phyloP scores from a whole-genome alignment of 2,797 vertebrate genomes.

The Muscicapa comitata region DNA sequence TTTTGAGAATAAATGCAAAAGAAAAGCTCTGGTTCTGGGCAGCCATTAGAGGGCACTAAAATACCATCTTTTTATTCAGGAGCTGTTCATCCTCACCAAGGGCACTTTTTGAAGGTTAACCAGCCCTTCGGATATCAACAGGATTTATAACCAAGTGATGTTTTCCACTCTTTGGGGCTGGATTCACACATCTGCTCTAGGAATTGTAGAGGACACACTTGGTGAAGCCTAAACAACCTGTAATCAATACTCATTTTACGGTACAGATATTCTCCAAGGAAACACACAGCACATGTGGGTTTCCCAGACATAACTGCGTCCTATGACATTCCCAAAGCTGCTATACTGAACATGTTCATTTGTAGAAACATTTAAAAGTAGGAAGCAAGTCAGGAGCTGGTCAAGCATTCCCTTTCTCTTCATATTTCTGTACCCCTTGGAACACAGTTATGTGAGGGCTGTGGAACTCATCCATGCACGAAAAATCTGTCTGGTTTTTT shows the following conservation, averaged over 20 bases:
- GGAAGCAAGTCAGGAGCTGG: neutral
- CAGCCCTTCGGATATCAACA: neutral
- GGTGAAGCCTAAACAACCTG: neutral
- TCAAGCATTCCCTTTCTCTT: neutral
- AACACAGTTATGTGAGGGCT: rapidly evolving
- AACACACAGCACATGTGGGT: rapidly evolving
- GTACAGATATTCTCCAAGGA: neutral
- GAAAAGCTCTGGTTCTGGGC: rapidly evolving
- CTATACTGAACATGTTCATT: rapidly evolving
- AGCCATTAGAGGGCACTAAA: slow-evolving; percentile 68
- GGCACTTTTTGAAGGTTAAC: neutral
- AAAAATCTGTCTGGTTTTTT: neutral
- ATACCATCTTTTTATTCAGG: neutral
- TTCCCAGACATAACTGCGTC: rapidly evolving
- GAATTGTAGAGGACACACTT: neutral
- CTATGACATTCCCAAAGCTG: neutral
- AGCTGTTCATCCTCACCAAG: rapidly evolving
- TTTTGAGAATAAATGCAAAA: neutral
- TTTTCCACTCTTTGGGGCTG: neutral
- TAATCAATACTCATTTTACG: neutral
- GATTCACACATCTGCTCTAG: neutral
- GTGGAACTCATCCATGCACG: neutral
- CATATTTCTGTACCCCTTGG: neutral
- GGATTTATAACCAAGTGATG: neutral
- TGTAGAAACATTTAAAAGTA: neutral